phyloP scores from a whole-genome alignment of 2,113 vertebrate genomes.

The Erinaceus europaeus region DNA sequence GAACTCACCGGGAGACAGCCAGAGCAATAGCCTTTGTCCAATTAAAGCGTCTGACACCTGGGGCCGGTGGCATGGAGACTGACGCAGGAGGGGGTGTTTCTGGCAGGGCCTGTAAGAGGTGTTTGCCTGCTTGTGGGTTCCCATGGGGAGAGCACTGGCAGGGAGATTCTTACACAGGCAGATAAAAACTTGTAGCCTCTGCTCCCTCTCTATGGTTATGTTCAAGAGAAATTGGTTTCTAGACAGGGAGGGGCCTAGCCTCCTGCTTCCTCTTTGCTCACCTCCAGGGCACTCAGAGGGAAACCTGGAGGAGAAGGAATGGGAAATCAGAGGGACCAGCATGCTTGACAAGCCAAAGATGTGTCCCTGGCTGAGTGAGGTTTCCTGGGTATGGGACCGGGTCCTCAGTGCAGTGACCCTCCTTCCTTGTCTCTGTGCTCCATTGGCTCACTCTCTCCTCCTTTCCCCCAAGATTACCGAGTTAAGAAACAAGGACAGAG shows the following conservation, averaged over 20 bases:
- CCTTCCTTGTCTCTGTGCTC: rapidly evolving
- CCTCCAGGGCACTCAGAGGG: not conserved
- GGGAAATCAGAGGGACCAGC: not conserved
- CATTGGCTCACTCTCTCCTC: not conserved
- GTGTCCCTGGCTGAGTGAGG: not conserved
- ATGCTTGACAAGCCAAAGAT: not conserved
- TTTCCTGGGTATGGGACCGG: not conserved
- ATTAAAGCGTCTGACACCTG: not conserved
- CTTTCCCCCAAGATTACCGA: not conserved
- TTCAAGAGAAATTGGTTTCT: constrained; percentile 55
- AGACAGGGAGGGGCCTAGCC: not conserved
- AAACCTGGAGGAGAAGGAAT: not conserved
- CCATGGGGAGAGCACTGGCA: constrained; percentile 10
- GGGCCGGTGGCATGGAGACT: not conserved
- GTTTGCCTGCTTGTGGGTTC: not conserved
- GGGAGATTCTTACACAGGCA: constrained; percentile 8
- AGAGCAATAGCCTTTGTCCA: constrained; percentile 63
- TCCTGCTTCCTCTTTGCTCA: not conserved
- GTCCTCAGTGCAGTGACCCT: not conserved
- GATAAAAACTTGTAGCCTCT: constrained; percentile 41
- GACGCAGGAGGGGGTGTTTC: not conserved
- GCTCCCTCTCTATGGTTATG: constrained; percentile 9
- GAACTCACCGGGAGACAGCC: constrained; percentile 64
- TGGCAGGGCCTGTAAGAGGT: rapidly evolving
- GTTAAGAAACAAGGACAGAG: too few relatives aligned